These are phyloP conservation scores for Salminus brasiliensis DNA, from an alignment of 2,113 vertebrate species.

Conservation along the genomic window DNA sequence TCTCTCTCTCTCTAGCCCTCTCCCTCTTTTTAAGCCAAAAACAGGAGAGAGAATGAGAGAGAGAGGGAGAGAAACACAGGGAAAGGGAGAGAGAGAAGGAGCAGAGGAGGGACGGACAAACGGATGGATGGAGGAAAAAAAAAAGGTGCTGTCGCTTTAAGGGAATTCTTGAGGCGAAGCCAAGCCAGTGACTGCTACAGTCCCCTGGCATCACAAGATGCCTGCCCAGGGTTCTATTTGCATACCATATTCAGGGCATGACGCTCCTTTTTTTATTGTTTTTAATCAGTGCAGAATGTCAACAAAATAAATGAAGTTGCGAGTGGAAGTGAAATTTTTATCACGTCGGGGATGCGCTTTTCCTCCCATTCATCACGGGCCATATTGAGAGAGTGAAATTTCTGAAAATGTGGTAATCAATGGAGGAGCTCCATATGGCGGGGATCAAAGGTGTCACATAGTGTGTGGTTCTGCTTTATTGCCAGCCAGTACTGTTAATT, in stretches of 20 bases:
- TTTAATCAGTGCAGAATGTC: slow-evolving; percentile 99
- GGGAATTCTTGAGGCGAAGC: slow-evolving; percentile 84
- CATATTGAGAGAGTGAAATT: slow-evolving; percentile 98
- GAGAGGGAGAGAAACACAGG: slow-evolving; percentile 44
- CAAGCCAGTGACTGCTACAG: slow-evolving; percentile 89
- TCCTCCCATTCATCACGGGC: slow-evolving; percentile 98
- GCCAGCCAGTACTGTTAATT: slow-evolving; percentile 99
- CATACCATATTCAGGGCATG: slow-evolving; percentile 99
- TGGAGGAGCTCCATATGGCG: slow-evolving; percentile 99
- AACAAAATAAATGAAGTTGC: slow-evolving; percentile 99
- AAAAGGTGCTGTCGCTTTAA: slow-evolving; percentile 89
- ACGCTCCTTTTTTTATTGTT: slow-evolving; percentile 93
- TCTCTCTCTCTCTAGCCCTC: too few species aligned
- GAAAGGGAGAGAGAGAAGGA: slow-evolving; percentile 6
- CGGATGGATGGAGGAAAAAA: slow-evolving; percentile 58
- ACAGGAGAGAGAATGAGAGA: slow-evolving; percentile 8
- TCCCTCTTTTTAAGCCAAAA: slow-evolving; percentile 16
- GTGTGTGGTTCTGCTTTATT: slow-evolving; percentile 99
- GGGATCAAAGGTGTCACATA: slow-evolving; percentile 99
- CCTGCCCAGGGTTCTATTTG: slow-evolving; percentile 97
- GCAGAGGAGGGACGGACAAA: too few species aligned
- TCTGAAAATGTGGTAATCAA: slow-evolving; percentile 99
- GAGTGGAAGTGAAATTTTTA: slow-evolving; percentile 98
- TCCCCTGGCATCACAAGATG: slow-evolving; percentile 95
- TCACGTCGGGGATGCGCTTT: slow-evolving; percentile 96